phyloP scores from a whole-genome alignment of 2,888 invertebrate species.

The Melanotus villosus region DNA sequence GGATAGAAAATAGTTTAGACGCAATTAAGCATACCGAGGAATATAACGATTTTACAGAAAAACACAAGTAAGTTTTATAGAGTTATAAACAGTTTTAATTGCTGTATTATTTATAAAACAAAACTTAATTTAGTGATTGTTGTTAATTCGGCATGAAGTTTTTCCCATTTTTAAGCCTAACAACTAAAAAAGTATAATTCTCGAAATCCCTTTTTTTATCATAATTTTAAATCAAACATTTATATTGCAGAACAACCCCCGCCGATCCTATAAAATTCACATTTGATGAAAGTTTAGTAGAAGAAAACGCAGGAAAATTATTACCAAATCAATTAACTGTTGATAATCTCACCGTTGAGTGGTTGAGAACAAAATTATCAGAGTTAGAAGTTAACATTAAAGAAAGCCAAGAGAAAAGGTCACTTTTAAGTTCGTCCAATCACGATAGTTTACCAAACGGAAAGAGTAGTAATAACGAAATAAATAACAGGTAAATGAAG shows the following conservation, averaged over 20 bases:
- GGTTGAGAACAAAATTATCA: constrained; percentile 84
- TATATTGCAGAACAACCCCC: constrained; percentile 86
- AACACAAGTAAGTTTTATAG: constrained; percentile 80
- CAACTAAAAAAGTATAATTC: too few relatives aligned
- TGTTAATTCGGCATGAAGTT: neutral
- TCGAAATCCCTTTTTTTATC: too few relatives aligned
- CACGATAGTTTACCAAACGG: constrained; percentile 62
- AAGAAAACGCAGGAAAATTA: constrained; percentile 90
- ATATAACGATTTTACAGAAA: constrained; percentile 90
- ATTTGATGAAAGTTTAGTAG: constrained; percentile 90
- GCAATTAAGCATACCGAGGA: constrained; percentile 87
- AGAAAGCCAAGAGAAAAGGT: constrained; percentile 80
- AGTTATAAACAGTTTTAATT: neutral
- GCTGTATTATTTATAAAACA: too few relatives aligned
- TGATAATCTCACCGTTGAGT: constrained; percentile 93
- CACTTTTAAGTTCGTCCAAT: constrained; percentile 53
- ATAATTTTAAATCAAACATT: too few relatives aligned
- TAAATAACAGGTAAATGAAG: constrained; percentile 60
- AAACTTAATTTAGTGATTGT: too few relatives aligned
- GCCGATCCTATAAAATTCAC: constrained; percentile 84
- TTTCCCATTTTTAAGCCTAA: neutral
- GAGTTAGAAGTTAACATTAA: constrained; percentile 86
- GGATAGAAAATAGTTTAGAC: constrained; percentile 83
- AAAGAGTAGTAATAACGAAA: constrained; percentile 60
- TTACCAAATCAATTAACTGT: constrained; percentile 91